A percentile compares a stretch with the other conserved stretches of the same genome.
These are phyloP conservation scores for Amblyjoppa fuscipennis DNA, from an alignment of 2,888 invertebrate genomes.

Conservation along the genomic window DNA sequence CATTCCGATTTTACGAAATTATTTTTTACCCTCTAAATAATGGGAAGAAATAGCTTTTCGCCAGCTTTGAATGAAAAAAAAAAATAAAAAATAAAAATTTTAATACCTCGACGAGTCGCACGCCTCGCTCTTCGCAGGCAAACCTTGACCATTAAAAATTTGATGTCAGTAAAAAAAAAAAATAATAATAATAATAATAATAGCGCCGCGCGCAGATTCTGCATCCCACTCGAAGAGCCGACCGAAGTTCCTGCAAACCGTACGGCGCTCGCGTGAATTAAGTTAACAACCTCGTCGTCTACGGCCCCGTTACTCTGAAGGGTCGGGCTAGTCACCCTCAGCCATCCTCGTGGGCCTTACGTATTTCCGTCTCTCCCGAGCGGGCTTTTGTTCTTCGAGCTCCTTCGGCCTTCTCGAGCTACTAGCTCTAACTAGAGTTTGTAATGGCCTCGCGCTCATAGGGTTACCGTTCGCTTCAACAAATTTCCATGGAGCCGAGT, in stretches of 20 bases:
- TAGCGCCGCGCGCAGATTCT: background rate
- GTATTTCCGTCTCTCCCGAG: slow-evolving; percentile 9
- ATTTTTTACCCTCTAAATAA: no score
- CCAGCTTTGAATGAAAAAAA: no score
- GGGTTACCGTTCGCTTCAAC: slow-evolving; percentile 12
- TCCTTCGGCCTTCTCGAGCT: slow-evolving; percentile 6
- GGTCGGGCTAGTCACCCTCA: slow-evolving; percentile 23
- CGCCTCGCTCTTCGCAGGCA: no score
- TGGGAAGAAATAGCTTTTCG: no score
- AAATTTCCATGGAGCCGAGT: slow-evolving; percentile 47
- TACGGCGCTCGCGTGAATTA: slow-evolving; percentile 41
- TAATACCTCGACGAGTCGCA: no score
- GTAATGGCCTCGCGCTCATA: slow-evolving; percentile 42
- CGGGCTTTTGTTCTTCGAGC: background rate
- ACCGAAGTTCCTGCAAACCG: slow-evolving; percentile 6
- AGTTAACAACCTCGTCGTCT: slow-evolving; percentile 35
- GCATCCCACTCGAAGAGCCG: background rate
- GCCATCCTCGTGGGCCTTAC: slow-evolving; percentile 30
- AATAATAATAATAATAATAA: background rate
- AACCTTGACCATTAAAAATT: no score
- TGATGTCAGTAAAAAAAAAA: background rate
- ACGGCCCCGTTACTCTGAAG: background rate
- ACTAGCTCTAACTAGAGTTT: slow-evolving; percentile 31
- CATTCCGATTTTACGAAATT: no score
- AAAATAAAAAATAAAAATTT: no score